These are phyloP conservation scores for Pollenia labialis DNA, from an alignment of 2,888 invertebrate genomes.

Conservation along the genomic window DNA sequence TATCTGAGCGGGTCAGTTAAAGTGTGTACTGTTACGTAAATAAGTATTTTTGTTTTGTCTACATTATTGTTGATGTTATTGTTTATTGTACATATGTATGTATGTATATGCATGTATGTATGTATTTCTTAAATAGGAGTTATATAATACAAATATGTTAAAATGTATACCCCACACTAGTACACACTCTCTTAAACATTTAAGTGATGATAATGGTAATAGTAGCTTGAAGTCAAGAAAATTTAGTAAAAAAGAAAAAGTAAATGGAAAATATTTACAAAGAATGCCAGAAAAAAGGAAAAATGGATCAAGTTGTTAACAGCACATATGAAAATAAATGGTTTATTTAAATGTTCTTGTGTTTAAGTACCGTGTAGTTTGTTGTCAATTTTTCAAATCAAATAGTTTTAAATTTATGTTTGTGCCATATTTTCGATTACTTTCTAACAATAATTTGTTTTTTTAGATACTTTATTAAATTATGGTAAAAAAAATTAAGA, in stretches of 20 bases:
- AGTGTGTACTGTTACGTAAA: slow-evolving; percentile 14
- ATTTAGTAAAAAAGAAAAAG: background rate
- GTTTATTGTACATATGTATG: slow-evolving; percentile 8
- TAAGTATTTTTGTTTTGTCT: slow-evolving; percentile 27
- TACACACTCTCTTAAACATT: slow-evolving; percentile 14
- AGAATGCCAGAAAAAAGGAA: background rate
- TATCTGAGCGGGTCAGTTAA: no score
- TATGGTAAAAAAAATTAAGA: background rate
- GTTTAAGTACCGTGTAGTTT: slow-evolving; percentile 51
- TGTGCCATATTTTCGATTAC: background rate
- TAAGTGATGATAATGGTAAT: slow-evolving; percentile 46
- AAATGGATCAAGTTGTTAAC: slow-evolving; percentile 46
- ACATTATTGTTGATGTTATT: background rate
- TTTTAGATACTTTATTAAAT: background rate
- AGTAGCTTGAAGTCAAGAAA: slow-evolving; percentile 22
- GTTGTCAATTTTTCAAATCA: slow-evolving; percentile 12
- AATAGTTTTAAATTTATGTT: slow-evolving; percentile 24
- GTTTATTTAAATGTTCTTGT: slow-evolving; percentile 43
- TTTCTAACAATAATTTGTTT: background rate
- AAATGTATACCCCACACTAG: background rate
- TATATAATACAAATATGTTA: background rate
- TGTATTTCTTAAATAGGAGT: slow-evolving; percentile 5
- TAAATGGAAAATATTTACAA: slow-evolving; percentile 12
- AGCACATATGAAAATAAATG: slow-evolving; percentile 29
- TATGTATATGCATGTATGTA: no score